Base-by-base conservation (phyloP, 2,113 vertebrate species). In the Leuciscus idus region DNA sequence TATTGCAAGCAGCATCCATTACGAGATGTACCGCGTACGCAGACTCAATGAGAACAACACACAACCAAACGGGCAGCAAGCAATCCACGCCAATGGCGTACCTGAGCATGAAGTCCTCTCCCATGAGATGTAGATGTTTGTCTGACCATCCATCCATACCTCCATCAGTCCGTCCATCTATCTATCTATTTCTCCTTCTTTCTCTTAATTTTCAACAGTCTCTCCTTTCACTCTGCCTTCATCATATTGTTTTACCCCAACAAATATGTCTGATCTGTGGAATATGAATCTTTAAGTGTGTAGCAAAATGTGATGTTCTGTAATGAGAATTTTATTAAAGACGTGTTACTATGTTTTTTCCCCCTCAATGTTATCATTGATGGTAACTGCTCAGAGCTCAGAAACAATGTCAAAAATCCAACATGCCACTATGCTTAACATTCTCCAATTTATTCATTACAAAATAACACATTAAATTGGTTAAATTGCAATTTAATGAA, bases 1-100 rank as follows among this genome's bases (percentile, higher is more conserved):
- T 92, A 98, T 99, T 92, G 99, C 98, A 89, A 96, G 97, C 94
- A 97, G 93, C 95, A 98, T 99, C 95, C 98, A 99, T 94, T 99
- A 99, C 0, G 98, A 99, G 91, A 96, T 96, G 3, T 99, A 99
- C 92, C 96, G 98, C 1, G 97, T 99, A 59, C 97, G 96, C 84
- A 95, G 97, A 76, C 95, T 99, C 93, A 98, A 98, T 0, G 97
- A 99, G 89, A 95, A 95, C 92, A 93, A 95, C 87, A 88, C 92
- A 48, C 92, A 96, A 84, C 92, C 95, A 59, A 94, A 96, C 0
- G 90, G 79, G 85, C 90, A 83, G 55, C 1, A 11, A 62, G 17
- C 13, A 39, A 68, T 36, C 62, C 93, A 98, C 88, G 93, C 97
- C 88, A 97, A 98, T 0, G 95, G 96, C 0, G 92, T 96, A 68